Evolutionary conservation across 1,140 invertebrate species (phyloP).

Genomic region (Paralvinella palmiformis): DNA sequence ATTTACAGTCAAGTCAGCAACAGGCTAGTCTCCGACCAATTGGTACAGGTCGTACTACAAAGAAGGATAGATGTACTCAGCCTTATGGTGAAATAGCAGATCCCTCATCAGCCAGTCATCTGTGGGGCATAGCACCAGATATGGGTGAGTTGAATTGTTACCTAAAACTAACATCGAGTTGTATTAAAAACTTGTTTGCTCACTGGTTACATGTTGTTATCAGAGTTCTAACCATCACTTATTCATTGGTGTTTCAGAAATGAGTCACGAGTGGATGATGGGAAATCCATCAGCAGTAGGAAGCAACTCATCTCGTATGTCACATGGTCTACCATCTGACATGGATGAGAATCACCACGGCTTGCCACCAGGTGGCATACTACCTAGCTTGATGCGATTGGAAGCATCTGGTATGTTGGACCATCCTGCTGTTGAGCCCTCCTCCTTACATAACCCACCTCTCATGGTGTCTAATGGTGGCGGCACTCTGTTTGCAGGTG

Average conservation of each 20-base stretch:
- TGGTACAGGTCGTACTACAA: conserved; percentile 32
- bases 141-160: not conserved
- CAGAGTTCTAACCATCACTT: not conserved
- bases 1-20: conserved; percentile 22
- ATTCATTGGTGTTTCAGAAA: not conserved
- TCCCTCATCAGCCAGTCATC: not conserved
- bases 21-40: conserved; percentile 35
- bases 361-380: too few relatives aligned
- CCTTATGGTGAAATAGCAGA: not conserved
- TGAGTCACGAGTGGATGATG: too few relatives aligned
- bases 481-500: too few relatives aligned
- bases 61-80: conserved; percentile 4
- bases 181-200: not conserved
- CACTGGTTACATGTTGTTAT: not conserved
- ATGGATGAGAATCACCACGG: too few relatives aligned
- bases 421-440: too few relatives aligned
- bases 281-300: too few relatives aligned
- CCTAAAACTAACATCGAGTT: not conserved
- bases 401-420: too few relatives aligned
- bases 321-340: too few relatives aligned
- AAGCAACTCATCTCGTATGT: too few relatives aligned
- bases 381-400: too few relatives aligned
- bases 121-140: not conserved
- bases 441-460: too few relatives aligned
- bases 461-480: too few relatives aligned